phyloP scores from a whole-genome alignment of 2,888 invertebrate species.

The Agrenia bidenticulata region DNA sequence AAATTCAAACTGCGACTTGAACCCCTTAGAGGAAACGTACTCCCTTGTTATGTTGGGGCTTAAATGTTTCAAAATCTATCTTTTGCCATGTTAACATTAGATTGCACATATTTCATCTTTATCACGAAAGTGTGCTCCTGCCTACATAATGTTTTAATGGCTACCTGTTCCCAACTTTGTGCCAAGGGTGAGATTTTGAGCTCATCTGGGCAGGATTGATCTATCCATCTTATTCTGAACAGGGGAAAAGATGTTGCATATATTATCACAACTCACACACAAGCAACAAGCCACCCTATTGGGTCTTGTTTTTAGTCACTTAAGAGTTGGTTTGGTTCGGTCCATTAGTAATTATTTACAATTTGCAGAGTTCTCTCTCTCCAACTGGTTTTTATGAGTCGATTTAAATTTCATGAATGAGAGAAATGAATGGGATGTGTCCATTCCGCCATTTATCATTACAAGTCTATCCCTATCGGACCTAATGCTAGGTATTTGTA shows the following conservation, averaged over 20 bases:
- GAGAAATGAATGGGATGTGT: not conserved
- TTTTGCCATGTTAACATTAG: not conserved
- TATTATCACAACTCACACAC: no score
- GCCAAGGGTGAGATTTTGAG: not conserved
- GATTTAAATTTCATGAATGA: conserved; percentile 37
- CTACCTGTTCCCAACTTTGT: not conserved
- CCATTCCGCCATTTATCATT: no score
- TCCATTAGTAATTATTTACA: conserved; percentile 31
- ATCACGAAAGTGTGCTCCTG: conserved; percentile 16
- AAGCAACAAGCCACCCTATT: no score
- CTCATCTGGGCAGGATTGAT: not conserved
- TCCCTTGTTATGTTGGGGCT: no score
- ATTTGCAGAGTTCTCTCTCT: conserved; percentile 20
- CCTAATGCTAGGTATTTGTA: no score
- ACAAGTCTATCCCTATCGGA: no score
- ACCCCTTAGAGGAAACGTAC: no score
- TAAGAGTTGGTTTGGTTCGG: not conserved
- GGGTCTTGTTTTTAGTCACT: no score
- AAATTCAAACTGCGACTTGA: not conserved
- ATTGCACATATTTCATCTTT: conserved; percentile 8
- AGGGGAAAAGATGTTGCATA: no score
- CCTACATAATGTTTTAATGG: conserved; percentile 6
- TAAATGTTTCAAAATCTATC: no score
- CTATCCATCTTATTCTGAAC: not conserved
- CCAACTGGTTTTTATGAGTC: conserved; percentile 36